Percentiles rank a stretch among this genome's conserved stretches.
Conservation (phyloP, 35 echinoderm and acorn worm species). For the Heliocidaris erythrogramma region DNA sequence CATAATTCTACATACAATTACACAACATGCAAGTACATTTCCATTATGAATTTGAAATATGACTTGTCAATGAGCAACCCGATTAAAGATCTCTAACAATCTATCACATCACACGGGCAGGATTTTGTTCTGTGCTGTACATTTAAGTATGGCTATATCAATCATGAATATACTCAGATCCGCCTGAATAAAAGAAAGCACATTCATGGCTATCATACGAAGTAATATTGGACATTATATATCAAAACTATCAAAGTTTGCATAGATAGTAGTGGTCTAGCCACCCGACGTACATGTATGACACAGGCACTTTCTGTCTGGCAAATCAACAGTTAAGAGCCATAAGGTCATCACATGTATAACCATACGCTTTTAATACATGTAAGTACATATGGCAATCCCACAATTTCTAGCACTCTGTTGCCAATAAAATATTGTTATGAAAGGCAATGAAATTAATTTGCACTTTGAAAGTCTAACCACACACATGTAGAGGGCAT, state of each 20-base stretch:
- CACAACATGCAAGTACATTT: neutral
- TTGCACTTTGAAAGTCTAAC: no score
- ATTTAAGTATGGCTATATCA: no score
- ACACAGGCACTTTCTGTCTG: neutral
- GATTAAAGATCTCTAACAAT: neutral
- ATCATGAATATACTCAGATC: neutral
- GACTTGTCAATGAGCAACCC: neutral
- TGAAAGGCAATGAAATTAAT: neutral
- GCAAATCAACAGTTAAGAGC: neutral
- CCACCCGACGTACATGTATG: neutral
- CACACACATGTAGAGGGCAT: no score
- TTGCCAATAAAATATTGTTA: neutral
- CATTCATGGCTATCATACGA: neutral
- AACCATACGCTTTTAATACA: neutral
- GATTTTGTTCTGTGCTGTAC: neutral
- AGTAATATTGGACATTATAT: neutral
- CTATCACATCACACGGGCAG: neutral
- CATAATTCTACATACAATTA: neutral
- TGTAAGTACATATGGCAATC: neutral
- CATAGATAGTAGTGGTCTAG: neutral
- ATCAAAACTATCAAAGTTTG: neutral
- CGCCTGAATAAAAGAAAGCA: neutral
- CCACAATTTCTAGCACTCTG: neutral
- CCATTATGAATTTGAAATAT: no score
- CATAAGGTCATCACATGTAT: neutral